Percentiles rank a stretch among this genome's conserved stretches.
Conservation (phyloP, 2,797 vertebrate genomes). For the Sebastes hubbsi region DNA sequence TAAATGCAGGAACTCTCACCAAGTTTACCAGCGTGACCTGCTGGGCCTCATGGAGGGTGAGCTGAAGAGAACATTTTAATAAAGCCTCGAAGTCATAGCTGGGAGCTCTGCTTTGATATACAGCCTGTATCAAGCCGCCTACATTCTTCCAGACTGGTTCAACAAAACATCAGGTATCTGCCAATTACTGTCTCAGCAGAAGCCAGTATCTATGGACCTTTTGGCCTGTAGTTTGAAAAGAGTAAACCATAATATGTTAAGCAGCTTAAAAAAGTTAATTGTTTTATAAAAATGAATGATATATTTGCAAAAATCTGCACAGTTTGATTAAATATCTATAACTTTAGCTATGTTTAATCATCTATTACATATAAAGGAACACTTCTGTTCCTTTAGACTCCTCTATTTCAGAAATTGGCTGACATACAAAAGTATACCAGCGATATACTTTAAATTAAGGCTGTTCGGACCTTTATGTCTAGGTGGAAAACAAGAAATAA, state of each 20-base stretch:
- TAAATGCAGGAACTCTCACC: neutral
- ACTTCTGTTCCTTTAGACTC: neutral
- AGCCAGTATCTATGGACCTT: neutral
- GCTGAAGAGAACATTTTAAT: neutral
- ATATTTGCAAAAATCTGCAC: neutral
- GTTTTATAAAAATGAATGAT: neutral
- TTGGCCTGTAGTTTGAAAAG: neutral
- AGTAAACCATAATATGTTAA: neutral
- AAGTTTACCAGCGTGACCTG: neutral
- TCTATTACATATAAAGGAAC: neutral
- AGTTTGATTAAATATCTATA: neutral
- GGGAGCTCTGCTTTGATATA: conserved; percentile 2
- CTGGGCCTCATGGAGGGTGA: neutral
- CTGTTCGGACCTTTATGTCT: neutral
- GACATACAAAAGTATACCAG: neutral
- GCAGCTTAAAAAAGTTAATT: neutral
- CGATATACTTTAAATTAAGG: neutral
- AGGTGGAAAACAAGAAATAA: neutral
- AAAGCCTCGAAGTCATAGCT: neutral
- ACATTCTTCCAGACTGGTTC: neutral
- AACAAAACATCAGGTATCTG: conserved; percentile 5
- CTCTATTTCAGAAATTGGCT: neutral
- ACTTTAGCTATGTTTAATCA: too few species aligned
- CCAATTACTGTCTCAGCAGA: neutral
- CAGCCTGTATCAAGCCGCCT: neutral